These are phyloP conservation scores for Thalassaphorura encarpata DNA, from an alignment of 1,140 invertebrate genomes.

Conservation along the genomic window DNA sequence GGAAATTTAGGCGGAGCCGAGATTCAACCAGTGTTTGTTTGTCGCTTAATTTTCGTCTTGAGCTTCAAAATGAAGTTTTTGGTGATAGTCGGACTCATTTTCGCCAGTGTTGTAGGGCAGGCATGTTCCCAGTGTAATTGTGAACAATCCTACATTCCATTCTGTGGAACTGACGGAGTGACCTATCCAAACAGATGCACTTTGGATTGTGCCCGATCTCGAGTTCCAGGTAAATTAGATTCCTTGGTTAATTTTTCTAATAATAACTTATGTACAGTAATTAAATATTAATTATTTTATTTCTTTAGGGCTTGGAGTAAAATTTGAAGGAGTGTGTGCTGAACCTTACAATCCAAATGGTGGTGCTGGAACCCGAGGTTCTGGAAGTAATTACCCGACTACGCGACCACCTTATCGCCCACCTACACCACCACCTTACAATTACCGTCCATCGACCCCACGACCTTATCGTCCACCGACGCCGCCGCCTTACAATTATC, in stretches of 20 bases:
- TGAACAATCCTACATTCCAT: not conserved
- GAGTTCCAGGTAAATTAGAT: not conserved
- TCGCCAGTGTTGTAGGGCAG: not conserved
- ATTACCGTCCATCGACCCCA: not conserved
- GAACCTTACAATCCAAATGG: not conserved
- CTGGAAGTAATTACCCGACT: not conserved
- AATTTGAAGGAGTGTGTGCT: constrained; percentile 9
- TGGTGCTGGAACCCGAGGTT: not conserved
- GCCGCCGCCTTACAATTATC: not conserved
- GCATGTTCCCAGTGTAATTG: not conserved
- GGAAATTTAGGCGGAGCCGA: not conserved
- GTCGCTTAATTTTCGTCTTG: not conserved
- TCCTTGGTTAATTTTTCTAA: not conserved
- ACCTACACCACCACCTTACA: not conserved
- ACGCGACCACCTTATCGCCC: not conserved
- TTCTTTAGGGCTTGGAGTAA: not conserved
- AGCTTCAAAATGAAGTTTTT: not conserved
- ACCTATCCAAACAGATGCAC: constrained; percentile 3
- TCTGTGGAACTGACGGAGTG: constrained; percentile 3
- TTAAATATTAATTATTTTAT: not conserved
- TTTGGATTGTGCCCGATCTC: constrained; percentile 1
- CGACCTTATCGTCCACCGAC: not conserved
- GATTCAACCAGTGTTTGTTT: not conserved
- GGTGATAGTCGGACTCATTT: not conserved
- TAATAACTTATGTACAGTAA: not conserved